Percentiles rank a stretch among this genome's conserved stretches.
phyloP scores from a whole-genome alignment of 2,797 vertebrate species.

The Manis pentadactyla region DNA sequence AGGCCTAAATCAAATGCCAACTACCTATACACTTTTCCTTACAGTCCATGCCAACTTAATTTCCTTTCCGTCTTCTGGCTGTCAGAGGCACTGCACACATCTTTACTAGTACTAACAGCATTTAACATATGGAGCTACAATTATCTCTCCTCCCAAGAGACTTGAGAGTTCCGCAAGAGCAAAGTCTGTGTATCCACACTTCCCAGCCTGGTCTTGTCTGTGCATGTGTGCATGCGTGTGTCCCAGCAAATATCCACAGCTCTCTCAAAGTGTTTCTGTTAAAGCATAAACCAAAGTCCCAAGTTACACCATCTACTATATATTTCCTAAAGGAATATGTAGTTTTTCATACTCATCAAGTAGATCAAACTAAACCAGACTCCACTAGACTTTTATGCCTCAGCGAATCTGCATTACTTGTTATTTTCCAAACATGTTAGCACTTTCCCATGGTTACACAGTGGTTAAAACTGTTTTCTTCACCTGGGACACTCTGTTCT shows the following conservation, averaged over 20 bases:
- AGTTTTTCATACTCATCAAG: background rate
- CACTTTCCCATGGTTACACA: background rate
- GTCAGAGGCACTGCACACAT: background rate
- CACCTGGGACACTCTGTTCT: background rate
- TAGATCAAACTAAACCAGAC: background rate
- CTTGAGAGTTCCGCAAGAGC: background rate
- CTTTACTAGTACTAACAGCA: background rate
- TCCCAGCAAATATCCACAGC: background rate
- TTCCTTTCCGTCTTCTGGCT: background rate
- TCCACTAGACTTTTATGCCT: background rate
- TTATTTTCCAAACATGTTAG: background rate
- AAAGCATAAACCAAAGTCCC: background rate
- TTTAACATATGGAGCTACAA: background rate
- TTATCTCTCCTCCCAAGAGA: background rate
- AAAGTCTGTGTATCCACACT: background rate
- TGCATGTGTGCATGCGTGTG: background rate
- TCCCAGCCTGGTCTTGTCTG: background rate
- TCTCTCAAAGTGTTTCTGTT: constrained; percentile 20
- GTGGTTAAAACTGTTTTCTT: constrained; percentile 16
- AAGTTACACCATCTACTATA: background rate
- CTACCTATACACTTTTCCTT: background rate
- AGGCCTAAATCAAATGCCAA: background rate
- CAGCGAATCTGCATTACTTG: background rate
- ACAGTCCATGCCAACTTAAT: background rate
- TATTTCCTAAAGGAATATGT: constrained; percentile 18